A percentile compares a stretch with the other conserved stretches of the same genome.
Evolutionary conservation across 35 echinoderm and acorn worm species (phyloP).

Genomic region (Heliocidaris tuberculata): DNA sequence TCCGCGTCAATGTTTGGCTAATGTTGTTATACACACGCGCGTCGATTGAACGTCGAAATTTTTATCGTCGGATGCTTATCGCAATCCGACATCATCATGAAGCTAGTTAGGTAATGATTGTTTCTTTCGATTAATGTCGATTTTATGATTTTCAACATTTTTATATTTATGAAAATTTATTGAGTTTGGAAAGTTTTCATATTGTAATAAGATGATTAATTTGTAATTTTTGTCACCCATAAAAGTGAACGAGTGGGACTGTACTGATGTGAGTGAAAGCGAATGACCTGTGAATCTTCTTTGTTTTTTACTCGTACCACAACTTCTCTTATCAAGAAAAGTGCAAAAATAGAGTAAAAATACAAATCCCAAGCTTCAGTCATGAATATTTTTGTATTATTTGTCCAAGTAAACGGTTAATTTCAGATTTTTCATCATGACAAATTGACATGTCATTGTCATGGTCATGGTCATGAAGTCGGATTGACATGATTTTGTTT

Average conservation of each 20-base stretch:
- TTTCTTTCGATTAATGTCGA: neutral
- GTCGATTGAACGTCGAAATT: slow-evolving; percentile 33
- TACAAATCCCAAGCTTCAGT: too few relatives aligned
- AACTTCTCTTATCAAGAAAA: too few relatives aligned
- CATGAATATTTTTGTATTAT: too few relatives aligned
- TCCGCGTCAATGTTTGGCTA: neutral
- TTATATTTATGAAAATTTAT: neutral
- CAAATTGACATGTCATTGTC: too few relatives aligned
- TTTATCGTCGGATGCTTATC: slow-evolving; percentile 27
- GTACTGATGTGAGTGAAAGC: neutral
- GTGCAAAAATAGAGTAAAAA: too few relatives aligned
- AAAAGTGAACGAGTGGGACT: neutral
- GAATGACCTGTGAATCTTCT: too few relatives aligned
- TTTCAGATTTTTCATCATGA: too few relatives aligned
- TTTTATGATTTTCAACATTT: neutral
- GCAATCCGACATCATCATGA: slow-evolving; percentile 59
- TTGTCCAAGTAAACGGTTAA: too few relatives aligned
- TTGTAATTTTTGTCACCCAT: neutral
- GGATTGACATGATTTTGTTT: too few relatives aligned
- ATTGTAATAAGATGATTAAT: neutral
- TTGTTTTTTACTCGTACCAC: too few relatives aligned
- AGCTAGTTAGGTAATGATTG: slow-evolving; percentile 45
- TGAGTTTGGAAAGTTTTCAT: neutral
- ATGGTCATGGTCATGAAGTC: too few relatives aligned
- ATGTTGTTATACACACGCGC: slow-evolving; percentile 35